These are phyloP conservation scores for Drosophila mulleri DNA, from an alignment of 2,888 invertebrate genomes.

Conservation along the genomic window DNA sequence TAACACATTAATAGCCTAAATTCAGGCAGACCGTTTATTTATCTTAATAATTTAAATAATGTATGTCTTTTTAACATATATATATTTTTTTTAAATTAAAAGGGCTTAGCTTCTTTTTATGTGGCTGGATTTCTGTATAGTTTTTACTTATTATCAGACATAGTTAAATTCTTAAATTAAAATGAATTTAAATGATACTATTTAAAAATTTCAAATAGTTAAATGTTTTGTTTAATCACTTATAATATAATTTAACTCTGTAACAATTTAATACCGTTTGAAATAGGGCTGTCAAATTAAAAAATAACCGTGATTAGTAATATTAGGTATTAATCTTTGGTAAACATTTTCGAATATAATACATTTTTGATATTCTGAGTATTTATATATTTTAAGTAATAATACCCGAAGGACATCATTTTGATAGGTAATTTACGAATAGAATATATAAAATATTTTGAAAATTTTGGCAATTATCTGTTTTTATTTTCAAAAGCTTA, in stretches of 20 bases:
- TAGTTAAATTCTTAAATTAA: conserved; percentile 28
- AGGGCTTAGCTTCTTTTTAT: conserved; percentile 35
- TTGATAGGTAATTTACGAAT: conserved; percentile 48
- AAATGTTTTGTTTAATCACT: not conserved
- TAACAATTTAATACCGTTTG: conserved; percentile 5
- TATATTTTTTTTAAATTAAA: conserved; percentile 32
- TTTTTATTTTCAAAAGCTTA: conserved; percentile 46
- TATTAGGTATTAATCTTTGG: conserved; percentile 20
- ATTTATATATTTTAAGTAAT: conserved; percentile 26
- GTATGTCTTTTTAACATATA: not conserved
- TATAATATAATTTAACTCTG: not conserved
- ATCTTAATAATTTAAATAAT: too few species aligned
- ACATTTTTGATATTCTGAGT: conserved; percentile 10
- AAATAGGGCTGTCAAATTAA: conserved; percentile 22
- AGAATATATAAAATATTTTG: conserved; percentile 27
- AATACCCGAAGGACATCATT: conserved; percentile 43
- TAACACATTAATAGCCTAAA: not conserved
- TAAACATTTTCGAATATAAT: conserved; percentile 31
- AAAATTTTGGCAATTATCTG: conserved; percentile 52
- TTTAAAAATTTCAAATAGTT: conserved; percentile 4
- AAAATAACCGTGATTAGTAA: conserved; percentile 13
- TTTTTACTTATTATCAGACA: conserved; percentile 25
- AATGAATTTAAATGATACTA: conserved; percentile 19
- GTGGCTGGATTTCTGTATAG: conserved; percentile 36
- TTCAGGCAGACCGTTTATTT: not conserved